Evolutionary conservation across 2,888 invertebrate genomes (phyloP).

Genomic region (Mantis religiosa): DNA sequence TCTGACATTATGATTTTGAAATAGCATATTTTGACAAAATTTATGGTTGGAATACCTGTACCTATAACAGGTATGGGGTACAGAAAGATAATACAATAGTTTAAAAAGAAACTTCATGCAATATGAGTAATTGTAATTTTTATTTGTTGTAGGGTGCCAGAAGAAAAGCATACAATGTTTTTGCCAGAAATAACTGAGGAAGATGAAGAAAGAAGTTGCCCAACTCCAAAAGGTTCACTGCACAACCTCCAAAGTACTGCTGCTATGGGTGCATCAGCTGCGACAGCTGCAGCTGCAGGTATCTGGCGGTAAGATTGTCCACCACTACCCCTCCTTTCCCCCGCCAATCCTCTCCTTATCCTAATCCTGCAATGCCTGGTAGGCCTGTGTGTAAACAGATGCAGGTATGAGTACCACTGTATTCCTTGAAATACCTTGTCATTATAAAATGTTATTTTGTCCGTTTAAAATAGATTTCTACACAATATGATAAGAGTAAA

Average conservation of each 20-base stretch:
- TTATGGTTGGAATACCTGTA: too few species aligned
- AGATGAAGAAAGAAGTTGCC: constrained; percentile 41
- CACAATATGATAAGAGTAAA: neutral
- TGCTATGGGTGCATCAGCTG: neutral
- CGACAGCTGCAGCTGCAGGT: constrained; percentile 34
- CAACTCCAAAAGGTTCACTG: constrained; percentile 30
- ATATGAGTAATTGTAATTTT: neutral
- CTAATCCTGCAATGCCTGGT: neutral
- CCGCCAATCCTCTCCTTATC: constrained; percentile 1
- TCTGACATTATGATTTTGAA: too few species aligned
- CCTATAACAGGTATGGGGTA: too few species aligned
- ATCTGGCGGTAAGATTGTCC: constrained; percentile 38
- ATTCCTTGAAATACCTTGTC: neutral
- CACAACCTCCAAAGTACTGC: constrained; percentile 20
- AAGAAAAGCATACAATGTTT: constrained; percentile 52
- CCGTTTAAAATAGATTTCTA: neutral
- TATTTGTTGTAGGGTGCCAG: constrained; percentile 46
- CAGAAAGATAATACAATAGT: too few species aligned
- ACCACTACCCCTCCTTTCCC: constrained; percentile 12
- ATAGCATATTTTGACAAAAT: too few species aligned
- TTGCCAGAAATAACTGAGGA: constrained; percentile 53
- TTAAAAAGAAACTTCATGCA: too few species aligned
- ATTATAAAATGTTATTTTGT: neutral
- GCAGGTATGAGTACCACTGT: too few species aligned
- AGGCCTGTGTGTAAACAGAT: neutral